Evolutionary conservation across 2,113 vertebrate species (phyloP).

Genomic region (Myrmecophaga tridactyla): DNA sequence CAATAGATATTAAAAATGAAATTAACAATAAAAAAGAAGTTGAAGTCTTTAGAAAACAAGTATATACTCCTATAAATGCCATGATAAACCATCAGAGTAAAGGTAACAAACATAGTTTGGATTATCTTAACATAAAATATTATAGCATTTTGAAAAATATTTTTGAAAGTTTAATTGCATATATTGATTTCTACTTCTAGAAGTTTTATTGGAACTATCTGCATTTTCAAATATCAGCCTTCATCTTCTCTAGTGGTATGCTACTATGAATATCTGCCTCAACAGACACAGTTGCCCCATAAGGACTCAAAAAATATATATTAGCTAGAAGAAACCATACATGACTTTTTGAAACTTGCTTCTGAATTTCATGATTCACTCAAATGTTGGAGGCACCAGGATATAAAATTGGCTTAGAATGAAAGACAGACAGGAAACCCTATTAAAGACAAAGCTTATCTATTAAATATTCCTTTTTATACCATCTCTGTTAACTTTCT

Average conservation of each 20-base stretch:
- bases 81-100: background rate
- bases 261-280: background rate
- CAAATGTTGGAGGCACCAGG: background rate
- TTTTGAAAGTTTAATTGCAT: background rate
- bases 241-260: background rate
- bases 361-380: slow-evolving; percentile 5
- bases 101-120: background rate
- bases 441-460: background rate
- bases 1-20: background rate
- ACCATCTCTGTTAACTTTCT: background rate
- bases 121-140: background rate
- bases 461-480: background rate
- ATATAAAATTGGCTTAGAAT: background rate
- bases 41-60: background rate
- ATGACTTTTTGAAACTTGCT: background rate
- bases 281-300: background rate
- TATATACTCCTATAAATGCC: background rate
- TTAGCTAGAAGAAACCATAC: background rate
- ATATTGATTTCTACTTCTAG: background rate
- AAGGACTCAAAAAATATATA: background rate
- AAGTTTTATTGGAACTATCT: background rate
- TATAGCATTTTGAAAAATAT: background rate
- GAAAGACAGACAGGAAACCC: background rate
- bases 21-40: background rate
- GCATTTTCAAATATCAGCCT: background rate